phyloP scores from a whole-genome alignment of 2,113 vertebrate species.

The Nicator chloris region DNA sequence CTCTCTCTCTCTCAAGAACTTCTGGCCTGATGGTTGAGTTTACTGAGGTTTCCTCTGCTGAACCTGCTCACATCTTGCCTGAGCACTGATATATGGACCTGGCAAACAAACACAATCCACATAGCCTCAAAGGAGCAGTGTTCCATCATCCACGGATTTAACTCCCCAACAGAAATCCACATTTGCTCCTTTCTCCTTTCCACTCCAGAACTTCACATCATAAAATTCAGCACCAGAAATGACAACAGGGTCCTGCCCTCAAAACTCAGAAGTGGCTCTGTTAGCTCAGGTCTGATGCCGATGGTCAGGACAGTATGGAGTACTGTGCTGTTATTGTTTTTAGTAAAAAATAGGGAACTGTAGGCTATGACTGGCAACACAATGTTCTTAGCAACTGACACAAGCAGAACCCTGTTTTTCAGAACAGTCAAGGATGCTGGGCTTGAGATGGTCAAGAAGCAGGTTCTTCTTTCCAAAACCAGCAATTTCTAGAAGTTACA shows the following conservation, averaged over 20 bases:
- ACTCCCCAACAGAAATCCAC: neutral
- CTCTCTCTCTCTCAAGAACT: neutral
- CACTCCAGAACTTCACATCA: neutral
- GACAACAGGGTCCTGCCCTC: neutral
- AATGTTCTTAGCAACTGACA: neutral
- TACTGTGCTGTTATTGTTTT: neutral
- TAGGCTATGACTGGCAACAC: neutral
- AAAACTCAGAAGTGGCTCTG: neutral
- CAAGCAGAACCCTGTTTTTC: neutral
- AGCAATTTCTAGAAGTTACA: neutral
- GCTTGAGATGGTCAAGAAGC: neutral
- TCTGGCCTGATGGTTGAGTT: neutral
- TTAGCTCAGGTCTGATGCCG: neutral
- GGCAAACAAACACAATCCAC: neutral
- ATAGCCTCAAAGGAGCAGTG: neutral
- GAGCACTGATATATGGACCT: neutral
- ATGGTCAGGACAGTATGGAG: neutral
- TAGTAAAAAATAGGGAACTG: neutral
- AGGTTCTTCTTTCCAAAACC: neutral
- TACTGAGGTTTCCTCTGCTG: neutral
- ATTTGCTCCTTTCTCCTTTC: neutral
- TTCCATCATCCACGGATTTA: rapidly evolving
- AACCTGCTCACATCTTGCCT: rapidly evolving
- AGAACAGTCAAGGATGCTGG: neutral
- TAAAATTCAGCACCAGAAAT: neutral